phyloP scores from a whole-genome alignment of 2,113 vertebrate genomes.

The Oncorhynchus keta region DNA sequence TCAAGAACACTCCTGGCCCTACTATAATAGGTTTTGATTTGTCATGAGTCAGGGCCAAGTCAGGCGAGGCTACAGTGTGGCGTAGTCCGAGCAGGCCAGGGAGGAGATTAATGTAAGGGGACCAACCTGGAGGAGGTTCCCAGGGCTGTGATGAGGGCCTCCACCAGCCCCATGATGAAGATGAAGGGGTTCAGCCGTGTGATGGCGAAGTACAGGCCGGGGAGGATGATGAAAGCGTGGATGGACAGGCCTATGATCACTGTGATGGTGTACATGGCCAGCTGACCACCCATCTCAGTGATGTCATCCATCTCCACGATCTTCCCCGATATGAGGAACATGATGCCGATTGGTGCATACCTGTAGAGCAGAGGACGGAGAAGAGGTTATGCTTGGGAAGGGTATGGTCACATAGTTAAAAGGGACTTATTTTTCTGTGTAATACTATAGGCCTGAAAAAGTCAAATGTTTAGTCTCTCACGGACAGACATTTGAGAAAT shows the following conservation, averaged over 20 bases:
- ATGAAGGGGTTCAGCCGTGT: constrained; percentile 93
- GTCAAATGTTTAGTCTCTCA: neutral
- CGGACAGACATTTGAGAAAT: neutral
- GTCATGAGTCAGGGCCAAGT: no score
- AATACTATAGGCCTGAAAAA: neutral
- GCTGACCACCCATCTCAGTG: constrained; percentile 92
- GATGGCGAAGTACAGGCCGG: constrained; percentile 91
- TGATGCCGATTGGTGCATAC: constrained; percentile 94
- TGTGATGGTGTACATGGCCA: constrained; percentile 96
- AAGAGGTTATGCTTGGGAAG: neutral
- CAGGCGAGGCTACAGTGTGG: no score
- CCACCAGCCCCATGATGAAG: constrained; percentile 91
- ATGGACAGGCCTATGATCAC: constrained; percentile 92
- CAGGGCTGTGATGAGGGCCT: constrained; percentile 91
- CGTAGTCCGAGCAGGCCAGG: neutral
- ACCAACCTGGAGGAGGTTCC: constrained; percentile 93
- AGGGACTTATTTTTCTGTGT: neutral
- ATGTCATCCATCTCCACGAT: constrained; percentile 99
- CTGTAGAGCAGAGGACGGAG: constrained; percentile 58
- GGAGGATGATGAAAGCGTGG: constrained; percentile 87
- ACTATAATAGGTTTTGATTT: no score
- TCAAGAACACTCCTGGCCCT: no score
- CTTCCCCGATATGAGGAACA: constrained; percentile 96
- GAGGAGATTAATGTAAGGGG: neutral
- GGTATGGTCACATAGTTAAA: neutral